Base-by-base conservation (phyloP, 2,888 invertebrate species). In the Scaptomyza parva region DNA sequence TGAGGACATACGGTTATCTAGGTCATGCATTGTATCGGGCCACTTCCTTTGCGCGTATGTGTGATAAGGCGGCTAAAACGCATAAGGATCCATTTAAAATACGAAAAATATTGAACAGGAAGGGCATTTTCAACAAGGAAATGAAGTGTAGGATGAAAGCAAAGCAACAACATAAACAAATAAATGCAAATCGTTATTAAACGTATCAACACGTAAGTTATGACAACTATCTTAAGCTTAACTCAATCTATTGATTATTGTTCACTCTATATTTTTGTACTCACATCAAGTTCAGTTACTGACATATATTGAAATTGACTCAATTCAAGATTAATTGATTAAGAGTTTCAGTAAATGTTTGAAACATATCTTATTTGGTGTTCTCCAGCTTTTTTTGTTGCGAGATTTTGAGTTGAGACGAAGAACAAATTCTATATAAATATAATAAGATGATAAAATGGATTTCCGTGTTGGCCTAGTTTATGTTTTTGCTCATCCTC, bases 361-460 rank as follows among this genome's bases (percentile, higher is more conserved):
- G 24, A 24, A 28, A 9, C 28, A 28, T 28, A 8, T 28, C 2
- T 28, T 39, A 24, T 43, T 43, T 11, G 14, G 3, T 30, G 4
- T 12, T 30, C 30, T 8, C 11, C 28, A 2, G 11, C 28, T 9
- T 30, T 43, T 22, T 11, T 24, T 24, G 24, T 22, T n/a, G n/a
- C n/a, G n/a, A 11, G 28, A 4, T 30, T 58, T 17, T 26, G 7
- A 24, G 28, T 26, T 8, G 26, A 7, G 37, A 37, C 17, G 17
- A 20, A 28, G 5, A 60, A 24, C 20, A 22, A 28, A 14, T 9
- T 37, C 9, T 17, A 40, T 58, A 70, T 75, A 73, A 73, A 74
- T 86, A 79, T 86, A 78, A 89, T 79, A 80, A 85, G 77, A 75
- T 76, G 76, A 80, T 79, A 86, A 78, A 77, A 80, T 78, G 77